Evolutionary conservation across 1,140 invertebrate genomes (phyloP).

Genomic region (Zeugodacus cucurbitae): DNA sequence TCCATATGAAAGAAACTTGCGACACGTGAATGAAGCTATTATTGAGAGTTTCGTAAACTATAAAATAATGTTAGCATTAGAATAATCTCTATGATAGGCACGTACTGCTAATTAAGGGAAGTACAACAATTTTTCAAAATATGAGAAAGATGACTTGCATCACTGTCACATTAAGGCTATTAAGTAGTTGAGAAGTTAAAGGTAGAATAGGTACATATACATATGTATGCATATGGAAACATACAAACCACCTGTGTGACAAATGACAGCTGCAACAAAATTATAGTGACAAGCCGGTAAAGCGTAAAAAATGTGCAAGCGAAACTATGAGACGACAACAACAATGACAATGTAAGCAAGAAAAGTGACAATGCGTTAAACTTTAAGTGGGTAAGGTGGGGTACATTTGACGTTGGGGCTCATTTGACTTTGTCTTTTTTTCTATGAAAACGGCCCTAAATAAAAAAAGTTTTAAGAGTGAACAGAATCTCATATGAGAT

Average conservation of each 20-base stretch:
- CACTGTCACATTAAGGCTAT: neutral
- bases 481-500: too few relatives aligned
- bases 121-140: neutral
- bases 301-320: neutral
- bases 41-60: too few relatives aligned
- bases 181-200: neutral
- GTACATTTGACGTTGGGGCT: too few relatives aligned
- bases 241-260: neutral
- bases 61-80: too few relatives aligned
- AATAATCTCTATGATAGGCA: neutral
- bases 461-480: too few relatives aligned
- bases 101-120: neutral
- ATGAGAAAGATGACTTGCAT: neutral
- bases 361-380: neutral
- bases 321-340: neutral
- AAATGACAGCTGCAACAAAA: neutral
- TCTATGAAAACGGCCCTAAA: too few relatives aligned
- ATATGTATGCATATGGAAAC: too few relatives aligned
- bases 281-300: neutral
- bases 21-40: too few relatives aligned
- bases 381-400: neutral
- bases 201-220: too few relatives aligned
- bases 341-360: neutral
- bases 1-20: too few relatives aligned
- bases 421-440: too few relatives aligned